A percentile compares a stretch with the other conserved stretches of the same genome.
Evolutionary conservation across 2,888 invertebrate species (phyloP).

Genomic region (Luffia ferchaultella): DNA sequence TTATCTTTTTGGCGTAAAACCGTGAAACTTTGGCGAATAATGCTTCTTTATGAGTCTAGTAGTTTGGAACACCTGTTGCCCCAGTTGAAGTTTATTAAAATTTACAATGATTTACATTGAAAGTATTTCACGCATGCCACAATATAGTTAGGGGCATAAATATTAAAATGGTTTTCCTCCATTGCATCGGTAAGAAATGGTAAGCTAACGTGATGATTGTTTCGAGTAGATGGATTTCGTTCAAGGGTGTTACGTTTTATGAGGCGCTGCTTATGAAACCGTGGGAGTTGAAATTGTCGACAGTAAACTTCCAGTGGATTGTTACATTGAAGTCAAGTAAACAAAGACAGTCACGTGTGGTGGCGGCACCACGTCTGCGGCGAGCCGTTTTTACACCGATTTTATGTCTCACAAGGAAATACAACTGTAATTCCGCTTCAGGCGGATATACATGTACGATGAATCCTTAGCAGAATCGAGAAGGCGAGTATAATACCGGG

Average conservation of each 20-base stretch:
- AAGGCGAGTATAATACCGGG: conserved; percentile 37
- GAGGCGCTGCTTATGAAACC: conserved; percentile 39
- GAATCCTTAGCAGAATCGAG: conserved; percentile 57
- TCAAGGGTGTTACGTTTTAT: conserved; percentile 26
- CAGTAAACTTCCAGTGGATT: conserved; percentile 55
- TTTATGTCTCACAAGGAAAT: conserved; percentile 58
- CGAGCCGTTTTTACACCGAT: conserved; percentile 44
- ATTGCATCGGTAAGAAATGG: background rate
- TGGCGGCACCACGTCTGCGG: background rate
- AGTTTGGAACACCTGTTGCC: conserved; percentile 7
- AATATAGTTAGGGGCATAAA: too few species aligned
- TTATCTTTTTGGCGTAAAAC: background rate
- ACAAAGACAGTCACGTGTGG: conserved; percentile 30
- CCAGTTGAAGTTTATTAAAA: background rate
- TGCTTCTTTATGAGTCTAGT: conserved; percentile 5
- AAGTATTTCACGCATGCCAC: too few species aligned
- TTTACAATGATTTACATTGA: background rate
- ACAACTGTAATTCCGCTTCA: conserved; percentile 57
- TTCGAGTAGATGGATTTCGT: background rate
- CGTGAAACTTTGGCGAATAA: conserved; percentile 2
- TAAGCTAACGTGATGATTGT: background rate
- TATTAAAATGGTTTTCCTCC: too few species aligned
- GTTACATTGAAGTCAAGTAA: conserved; percentile 52
- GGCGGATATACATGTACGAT: conserved; percentile 58
- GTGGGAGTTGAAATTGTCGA: conserved; percentile 32